Conservation (phyloP, 2,113 vertebrate genomes). For the Phodopus roborovskii region DNA sequence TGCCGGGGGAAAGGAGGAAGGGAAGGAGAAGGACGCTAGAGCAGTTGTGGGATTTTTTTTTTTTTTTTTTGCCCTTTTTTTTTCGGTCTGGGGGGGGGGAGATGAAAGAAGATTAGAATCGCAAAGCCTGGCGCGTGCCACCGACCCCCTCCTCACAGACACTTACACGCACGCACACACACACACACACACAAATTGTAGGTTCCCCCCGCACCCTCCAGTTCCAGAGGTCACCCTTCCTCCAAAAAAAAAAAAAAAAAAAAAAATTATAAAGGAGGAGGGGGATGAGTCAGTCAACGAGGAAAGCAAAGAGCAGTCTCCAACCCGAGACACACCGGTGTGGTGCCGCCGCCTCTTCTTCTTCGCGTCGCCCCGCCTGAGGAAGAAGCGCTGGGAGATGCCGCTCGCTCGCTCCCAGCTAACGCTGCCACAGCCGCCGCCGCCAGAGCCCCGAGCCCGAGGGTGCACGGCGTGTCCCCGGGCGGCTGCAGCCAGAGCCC, state of each 20-base stretch:
- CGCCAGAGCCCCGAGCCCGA: conserved; percentile 68
- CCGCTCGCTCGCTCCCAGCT: conserved; percentile 62
- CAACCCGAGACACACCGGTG: conserved; percentile 85
- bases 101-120: conserved; percentile 53
- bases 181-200: neutral
- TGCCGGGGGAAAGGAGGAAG: neutral
- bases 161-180: neutral
- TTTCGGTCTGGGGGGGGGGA: conserved; percentile 51
- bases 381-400: conserved; percentile 83
- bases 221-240: conserved; percentile 65
- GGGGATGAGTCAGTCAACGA: conserved; percentile 63
- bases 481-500: conserved; percentile 78
- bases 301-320: conserved; percentile 73
- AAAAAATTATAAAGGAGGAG: conserved; percentile 21
- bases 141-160: neutral
- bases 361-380: conserved; percentile 88
- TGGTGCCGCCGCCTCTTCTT: conserved; percentile 82
- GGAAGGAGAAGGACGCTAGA: conserved; percentile 63
- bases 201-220: neutral
- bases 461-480: conserved; percentile 78
- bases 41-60: conserved; percentile 67
- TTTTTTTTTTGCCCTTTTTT: too few species aligned
- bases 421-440: conserved; percentile 65
- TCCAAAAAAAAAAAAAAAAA: too few species aligned
- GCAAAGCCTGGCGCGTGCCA: conserved; percentile 78